These are phyloP conservation scores for Anarhynchus alexandrinus DNA, from an alignment of 2,113 vertebrate genomes.

Conservation along the genomic window DNA sequence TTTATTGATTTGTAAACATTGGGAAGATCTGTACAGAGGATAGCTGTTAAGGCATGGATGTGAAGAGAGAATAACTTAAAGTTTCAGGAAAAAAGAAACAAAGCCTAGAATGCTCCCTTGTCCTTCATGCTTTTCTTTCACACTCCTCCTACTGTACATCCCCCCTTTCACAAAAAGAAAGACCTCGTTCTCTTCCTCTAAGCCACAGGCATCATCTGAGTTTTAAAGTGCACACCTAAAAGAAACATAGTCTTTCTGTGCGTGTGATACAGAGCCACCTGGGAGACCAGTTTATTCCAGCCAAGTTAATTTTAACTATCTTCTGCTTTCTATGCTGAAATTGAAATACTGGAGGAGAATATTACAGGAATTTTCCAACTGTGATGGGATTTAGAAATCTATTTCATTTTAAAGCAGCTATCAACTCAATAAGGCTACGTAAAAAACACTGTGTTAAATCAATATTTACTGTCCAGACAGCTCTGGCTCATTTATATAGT, in stretches of 20 bases:
- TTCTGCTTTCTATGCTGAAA: not conserved
- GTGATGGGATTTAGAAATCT: not conserved
- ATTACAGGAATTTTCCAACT: constrained; percentile 30
- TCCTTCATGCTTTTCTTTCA: not conserved
- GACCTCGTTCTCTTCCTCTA: not conserved
- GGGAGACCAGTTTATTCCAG: not conserved
- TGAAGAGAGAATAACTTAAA: not conserved
- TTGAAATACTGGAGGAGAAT: not conserved
- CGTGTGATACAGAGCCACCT: not conserved
- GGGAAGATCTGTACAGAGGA: not conserved
- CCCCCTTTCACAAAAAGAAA: not conserved
- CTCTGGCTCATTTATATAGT: constrained; percentile 1
- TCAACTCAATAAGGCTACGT: constrained; percentile 43
- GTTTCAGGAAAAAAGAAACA: not conserved
- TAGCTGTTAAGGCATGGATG: not conserved
- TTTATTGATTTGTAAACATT: not conserved
- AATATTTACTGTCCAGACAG: constrained; percentile 35
- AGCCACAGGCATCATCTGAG: not conserved
- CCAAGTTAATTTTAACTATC: not conserved
- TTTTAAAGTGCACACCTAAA: not conserved
- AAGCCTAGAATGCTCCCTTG: not conserved
- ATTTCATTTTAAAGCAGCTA: constrained; percentile 45
- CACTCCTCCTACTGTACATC: not conserved
- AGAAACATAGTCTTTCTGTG: not conserved
- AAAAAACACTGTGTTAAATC: constrained; percentile 60